Conservation (phyloP, 2,113 vertebrate species). For the Apodemus sylvaticus region DNA sequence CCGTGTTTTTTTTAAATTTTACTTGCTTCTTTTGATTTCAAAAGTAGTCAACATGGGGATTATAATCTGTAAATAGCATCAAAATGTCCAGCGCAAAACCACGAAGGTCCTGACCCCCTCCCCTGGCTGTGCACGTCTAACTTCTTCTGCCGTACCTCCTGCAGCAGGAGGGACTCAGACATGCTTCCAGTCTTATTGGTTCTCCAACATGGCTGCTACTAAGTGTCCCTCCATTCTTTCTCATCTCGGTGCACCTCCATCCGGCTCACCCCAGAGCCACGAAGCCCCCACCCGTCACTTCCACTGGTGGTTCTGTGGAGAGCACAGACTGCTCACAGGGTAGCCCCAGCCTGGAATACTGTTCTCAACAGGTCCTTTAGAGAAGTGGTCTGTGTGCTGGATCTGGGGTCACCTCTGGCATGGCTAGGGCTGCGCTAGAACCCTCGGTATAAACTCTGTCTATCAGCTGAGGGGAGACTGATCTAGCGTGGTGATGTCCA, state of each 20-base stretch:
- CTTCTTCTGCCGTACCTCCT: neutral
- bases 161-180: fast-evolving
- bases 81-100: neutral
- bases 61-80: neutral
- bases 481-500: neutral
- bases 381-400: neutral
- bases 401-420: neutral
- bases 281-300: neutral
- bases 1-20: neutral
- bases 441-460: neutral
- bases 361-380: neutral
- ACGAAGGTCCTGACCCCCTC: fast-evolving
- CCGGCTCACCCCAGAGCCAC: neutral
- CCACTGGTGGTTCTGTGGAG: neutral
- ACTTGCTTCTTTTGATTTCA: neutral
- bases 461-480: neutral
- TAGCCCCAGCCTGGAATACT: neutral
- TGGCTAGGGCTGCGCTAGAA: neutral
- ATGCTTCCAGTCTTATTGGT: neutral
- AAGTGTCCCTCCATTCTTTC: too few species aligned
- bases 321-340: neutral
- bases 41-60: neutral
- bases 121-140: neutral
- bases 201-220: neutral
- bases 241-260: too few species aligned